Conservation (phyloP, 1,140 invertebrate species). For the Harpegnathos saltator region DNA sequence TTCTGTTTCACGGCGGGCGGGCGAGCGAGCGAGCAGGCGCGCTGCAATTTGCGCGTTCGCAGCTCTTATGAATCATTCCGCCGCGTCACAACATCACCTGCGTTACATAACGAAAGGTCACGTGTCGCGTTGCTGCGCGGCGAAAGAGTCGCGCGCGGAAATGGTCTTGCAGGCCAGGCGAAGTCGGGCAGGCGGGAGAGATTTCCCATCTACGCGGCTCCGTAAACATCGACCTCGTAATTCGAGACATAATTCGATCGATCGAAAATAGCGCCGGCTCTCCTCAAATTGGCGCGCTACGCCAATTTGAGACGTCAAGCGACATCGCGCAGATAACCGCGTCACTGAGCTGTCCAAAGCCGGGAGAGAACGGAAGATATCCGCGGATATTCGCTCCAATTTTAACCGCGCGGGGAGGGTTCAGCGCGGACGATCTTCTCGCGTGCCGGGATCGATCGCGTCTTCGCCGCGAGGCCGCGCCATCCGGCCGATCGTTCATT, state of each 20-base stretch:
- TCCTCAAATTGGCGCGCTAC: neutral
- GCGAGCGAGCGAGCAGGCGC: too few species aligned
- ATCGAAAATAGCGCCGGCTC: neutral
- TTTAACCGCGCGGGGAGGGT: constrained; percentile 30
- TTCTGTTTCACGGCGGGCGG: constrained; percentile 37
- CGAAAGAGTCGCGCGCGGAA: neutral
- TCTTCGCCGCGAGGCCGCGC: too few species aligned
- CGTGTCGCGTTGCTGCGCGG: constrained; percentile 4
- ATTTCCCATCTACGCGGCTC: neutral
- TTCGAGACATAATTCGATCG: neutral
- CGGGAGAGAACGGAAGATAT: too few species aligned
- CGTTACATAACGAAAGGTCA: constrained; percentile 46
- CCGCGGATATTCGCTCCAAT: neutral
- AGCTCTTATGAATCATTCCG: constrained; percentile 52
- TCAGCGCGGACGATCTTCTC: neutral
- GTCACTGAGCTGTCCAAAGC: too few species aligned
- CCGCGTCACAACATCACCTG: constrained; percentile 56
- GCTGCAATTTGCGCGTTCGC: constrained; percentile 60
- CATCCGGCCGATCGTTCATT: neutral
- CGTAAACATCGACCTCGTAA: neutral
- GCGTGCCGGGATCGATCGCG: neutral
- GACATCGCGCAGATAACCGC: neutral
- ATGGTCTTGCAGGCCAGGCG: neutral
- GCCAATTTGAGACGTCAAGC: neutral
- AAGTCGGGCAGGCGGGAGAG: neutral